These are phyloP conservation scores for Cepaea nemoralis DNA, from an alignment of 1,140 invertebrate species.

Conservation along the genomic window DNA sequence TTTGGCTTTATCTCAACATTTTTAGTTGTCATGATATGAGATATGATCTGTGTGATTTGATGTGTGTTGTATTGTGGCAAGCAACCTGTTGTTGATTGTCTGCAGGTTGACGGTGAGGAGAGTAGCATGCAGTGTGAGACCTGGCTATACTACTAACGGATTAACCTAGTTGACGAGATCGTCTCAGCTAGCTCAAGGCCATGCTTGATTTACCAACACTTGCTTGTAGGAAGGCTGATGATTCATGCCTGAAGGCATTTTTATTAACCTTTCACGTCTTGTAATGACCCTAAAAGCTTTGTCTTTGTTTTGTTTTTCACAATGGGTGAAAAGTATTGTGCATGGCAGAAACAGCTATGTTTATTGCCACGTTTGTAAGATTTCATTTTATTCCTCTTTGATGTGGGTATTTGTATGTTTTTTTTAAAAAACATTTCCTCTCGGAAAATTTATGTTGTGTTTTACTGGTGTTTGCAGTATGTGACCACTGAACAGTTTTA, in stretches of 20 bases:
- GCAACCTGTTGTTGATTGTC: no score
- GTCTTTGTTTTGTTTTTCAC: neutral
- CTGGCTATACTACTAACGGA: no score
- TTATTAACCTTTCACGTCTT: neutral
- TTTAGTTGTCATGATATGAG: no score
- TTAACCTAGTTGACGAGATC: no score
- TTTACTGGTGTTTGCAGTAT: conserved; percentile 28
- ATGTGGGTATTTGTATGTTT: neutral
- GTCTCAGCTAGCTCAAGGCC: no score
- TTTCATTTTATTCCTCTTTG: neutral
- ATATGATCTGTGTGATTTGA: no score
- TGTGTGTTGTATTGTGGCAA: no score
- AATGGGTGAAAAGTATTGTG: neutral
- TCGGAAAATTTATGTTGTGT: neutral
- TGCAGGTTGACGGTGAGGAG: no score
- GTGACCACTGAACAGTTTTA: neutral
- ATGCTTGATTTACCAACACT: no score
- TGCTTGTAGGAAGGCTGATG: neutral
- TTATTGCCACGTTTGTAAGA: neutral
- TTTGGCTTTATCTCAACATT: no score
- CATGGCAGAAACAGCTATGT: neutral
- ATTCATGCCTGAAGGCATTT: neutral
- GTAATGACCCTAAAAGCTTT: neutral
- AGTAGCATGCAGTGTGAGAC: no score
- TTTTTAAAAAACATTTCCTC: neutral